Percentiles rank a stretch among this genome's conserved stretches.
These are phyloP conservation scores for Bimastos eiseni DNA, from an alignment of 2,888 invertebrate genomes.

Conservation along the genomic window DNA sequence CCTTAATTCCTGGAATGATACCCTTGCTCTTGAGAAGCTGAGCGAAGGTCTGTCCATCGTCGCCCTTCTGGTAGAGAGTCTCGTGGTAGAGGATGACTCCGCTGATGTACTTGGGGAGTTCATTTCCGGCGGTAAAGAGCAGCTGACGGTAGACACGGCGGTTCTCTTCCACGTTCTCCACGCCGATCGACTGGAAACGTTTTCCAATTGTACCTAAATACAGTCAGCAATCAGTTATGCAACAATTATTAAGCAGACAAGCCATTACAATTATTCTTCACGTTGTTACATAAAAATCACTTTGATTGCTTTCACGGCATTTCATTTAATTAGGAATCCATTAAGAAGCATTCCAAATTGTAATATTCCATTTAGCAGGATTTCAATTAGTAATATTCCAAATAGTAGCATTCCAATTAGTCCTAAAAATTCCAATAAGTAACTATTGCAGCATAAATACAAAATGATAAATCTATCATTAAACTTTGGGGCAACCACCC, in stretches of 20 bases:
- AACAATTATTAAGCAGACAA: not conserved
- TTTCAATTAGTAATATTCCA: too few species aligned
- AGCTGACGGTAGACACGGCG: constrained; percentile 84
- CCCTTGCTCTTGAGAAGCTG: constrained; percentile 54
- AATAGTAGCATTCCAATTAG: not conserved
- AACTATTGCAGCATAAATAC: too few species aligned
- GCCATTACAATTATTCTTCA: not conserved
- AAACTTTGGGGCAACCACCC: too few species aligned
- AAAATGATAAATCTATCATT: too few species aligned
- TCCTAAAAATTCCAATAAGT: too few species aligned
- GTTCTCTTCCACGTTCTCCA: constrained; percentile 91
- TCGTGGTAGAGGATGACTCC: constrained; percentile 99
- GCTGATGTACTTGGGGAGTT: constrained; percentile 72
- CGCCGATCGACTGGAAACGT: constrained; percentile 81
- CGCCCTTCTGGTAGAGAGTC: constrained; percentile 90
- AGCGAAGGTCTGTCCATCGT: constrained; percentile 68
- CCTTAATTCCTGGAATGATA: constrained; percentile 65
- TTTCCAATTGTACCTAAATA: constrained; percentile 79
- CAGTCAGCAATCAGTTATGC: not conserved
- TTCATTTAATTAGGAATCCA: too few species aligned
- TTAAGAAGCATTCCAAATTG: too few species aligned
- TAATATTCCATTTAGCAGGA: too few species aligned
- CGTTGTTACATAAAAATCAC: too few species aligned
- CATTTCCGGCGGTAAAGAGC: constrained; percentile 77
- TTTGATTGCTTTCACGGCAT: too few species aligned